Base-by-base conservation (phyloP, 2,113 vertebrate species). In the Athene cunicularia region DNA sequence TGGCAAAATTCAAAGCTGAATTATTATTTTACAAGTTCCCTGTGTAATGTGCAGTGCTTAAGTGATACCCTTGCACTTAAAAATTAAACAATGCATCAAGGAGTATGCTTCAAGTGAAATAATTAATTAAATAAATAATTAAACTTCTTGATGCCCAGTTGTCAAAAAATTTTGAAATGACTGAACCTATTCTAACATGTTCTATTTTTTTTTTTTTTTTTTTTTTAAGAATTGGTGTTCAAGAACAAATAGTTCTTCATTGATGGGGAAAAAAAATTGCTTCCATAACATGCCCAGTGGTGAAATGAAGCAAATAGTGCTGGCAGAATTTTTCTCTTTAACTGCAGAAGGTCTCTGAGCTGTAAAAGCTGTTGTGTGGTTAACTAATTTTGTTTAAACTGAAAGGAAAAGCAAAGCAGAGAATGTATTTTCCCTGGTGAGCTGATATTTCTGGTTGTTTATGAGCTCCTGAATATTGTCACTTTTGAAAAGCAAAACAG, bases 391-490 rank as follows among this genome's bases (percentile, higher is more conserved):
- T 68, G 86, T 92, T 77, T 64, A 63, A 71, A 33, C 39, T 37
- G 58, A 72, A n/a, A 43, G 59, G 71, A 68, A 35, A 33, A 50
- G 62, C 21, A 12, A 12, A 81, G 66, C 80, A 67, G 71, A 67
- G 70, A 43, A 56, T 79, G 68, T 24, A 0, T 91, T 97, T 91
- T 95, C 91, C 79, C 92, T 73, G 24, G 35, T 24, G 93, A 79
- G 76, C 49, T 96, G 89, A 8, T 93, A 62, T 93, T 95, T 97
- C 63, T 74, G 84, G 80, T 73, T 87, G 91, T 75, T 94, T 49
- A 30, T 64, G 43, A 91, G 66, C 76, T 94, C 72, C 66, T 88
- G 79, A 20, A 17, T 55, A 39, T 60, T 64, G 88, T 81, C 86
- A 53, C 53, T 74, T 58, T 12, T 56, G 88, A 68, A 87, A 80